Evolutionary conservation across 2,113 vertebrate genomes (phyloP), one percentile per base, ranked within the genome.

Genomic region (Triplophysa siluroides): DNA sequence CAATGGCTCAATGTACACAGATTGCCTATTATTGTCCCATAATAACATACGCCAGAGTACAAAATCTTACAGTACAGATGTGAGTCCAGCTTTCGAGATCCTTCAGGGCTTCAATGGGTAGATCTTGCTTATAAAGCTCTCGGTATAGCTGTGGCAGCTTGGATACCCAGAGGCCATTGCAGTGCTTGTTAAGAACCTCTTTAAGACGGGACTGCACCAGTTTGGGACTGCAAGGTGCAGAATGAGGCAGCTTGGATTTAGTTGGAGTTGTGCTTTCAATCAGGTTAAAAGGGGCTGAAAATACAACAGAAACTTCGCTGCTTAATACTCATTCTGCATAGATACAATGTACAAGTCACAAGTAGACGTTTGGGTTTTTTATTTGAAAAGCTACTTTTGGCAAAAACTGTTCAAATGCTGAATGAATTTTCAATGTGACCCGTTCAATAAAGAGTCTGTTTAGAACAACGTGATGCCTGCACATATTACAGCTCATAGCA

Each of bases 91-190:
- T 89, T 86, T 96, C 93, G 88, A 96, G 89, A 2, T 95, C 95
- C 83, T 90, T 92, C 45, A 96, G 85, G 76, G 94, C 90, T 81
- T 92, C 92, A 41, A 88, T 89, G 64, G 93, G 93, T 43, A 96
- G 89, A 41, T 97, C 95, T 88, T 96, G 93, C 84, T 94, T 93
- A 85, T 95, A 97, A 21, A 93, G 90, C 78, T 96, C 95, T 88
- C 86, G 93, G 91, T 97, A 97, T 81, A 96, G 91, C 76, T 94
- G 94, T 62, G 95, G 95, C 85, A 96, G 88, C 85, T 95, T 96
- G 1, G 95, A 96, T 54, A 96, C 91, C 93, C 93, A 95, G 89
- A 97, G 93, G 16, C 96, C 96, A 85, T 95, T 95, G 81, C 88
- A 93, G 89, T 95, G 94, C 86, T 93, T 95, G 63, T 75, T 90